Base-by-base conservation (phyloP, 2,113 vertebrate species). In the Microcebus griseorufus region DNA sequence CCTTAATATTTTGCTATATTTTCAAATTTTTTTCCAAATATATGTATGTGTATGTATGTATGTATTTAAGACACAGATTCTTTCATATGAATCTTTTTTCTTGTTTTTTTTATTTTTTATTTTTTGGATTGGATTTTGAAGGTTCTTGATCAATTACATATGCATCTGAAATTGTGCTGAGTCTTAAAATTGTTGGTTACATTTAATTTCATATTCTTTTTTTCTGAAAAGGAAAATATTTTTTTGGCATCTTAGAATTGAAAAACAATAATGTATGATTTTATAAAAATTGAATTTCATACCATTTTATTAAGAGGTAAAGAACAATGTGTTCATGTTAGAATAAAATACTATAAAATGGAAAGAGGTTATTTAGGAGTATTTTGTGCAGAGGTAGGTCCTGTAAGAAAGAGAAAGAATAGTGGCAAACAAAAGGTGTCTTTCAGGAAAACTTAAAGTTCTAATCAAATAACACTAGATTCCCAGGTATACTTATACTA, bases 231-330 rank as follows among this genome's bases (percentile, higher is more conserved):
- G 14, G 23, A 80, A 90, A 45, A 51, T 34, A 45, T 64, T 70
- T 51, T 51, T 76, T 51, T 82, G 39, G 4, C 55, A 37, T 78
- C 34, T 86, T 93, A 92, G 86, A 94, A 95, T 32, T 55, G 39
- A 88, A 45, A 27, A 75, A 94, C 32, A 82, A 67, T 6, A 90
- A 39, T 72, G 16, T 64, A 73, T 29, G 5, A 82, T 95, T 76
- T 97, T 79, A 39, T 97, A 88, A 67, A 88, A 64, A 86, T 45
- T 83, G 78, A 34, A 83, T 48, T 96, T 73, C 13, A 20, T 88
- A 9, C 32, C n/a, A 78, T 78, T 85, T 95, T 87, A 89, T 80
- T 94, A 79, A 81, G 55, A 80, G 34, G 64, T 58, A 93, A 60
- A 60, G 22, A 64, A 29, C 64, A 81, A 37, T 78, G 39, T 88